phyloP scores from a whole-genome alignment of 2,888 invertebrate genomes.

The Troides oblongomaculatus region DNA sequence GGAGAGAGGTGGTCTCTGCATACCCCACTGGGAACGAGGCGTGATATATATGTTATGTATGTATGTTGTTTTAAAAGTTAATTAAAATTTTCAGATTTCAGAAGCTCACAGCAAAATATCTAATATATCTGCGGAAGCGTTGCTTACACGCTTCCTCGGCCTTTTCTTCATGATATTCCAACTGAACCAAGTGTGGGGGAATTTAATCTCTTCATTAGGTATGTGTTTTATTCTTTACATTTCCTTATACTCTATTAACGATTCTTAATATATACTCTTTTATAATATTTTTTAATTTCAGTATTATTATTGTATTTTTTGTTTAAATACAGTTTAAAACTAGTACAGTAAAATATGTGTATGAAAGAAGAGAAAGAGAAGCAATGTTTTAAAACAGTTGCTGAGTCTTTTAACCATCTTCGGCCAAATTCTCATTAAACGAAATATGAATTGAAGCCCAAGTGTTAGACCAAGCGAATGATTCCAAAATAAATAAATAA shows the following conservation, averaged over 20 bases:
- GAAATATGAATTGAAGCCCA: no score
- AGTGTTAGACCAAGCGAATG: not conserved
- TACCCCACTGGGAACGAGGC: no score
- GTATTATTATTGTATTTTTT: not conserved
- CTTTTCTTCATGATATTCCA: conserved; percentile 88
- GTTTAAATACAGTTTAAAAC: no score
- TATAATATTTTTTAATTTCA: not conserved
- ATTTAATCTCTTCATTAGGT: conserved; percentile 82
- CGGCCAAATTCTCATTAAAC: no score
- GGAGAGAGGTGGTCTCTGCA: no score
- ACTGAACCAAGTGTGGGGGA: conserved; percentile 85
- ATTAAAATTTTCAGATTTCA: conserved; percentile 65
- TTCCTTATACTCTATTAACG: not conserved
- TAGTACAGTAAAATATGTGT: no score
- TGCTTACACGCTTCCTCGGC: conserved; percentile 84
- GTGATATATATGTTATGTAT: no score
- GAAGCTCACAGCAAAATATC: conserved; percentile 80
- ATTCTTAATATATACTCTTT: not conserved
- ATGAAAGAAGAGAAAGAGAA: no score
- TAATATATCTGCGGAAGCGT: conserved; percentile 75
- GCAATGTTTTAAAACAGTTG: no score
- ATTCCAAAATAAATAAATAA: not conserved
- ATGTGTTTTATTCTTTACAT: conserved; percentile 35
- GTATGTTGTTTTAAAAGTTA: no score
- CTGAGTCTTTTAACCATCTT: no score